Base-by-base conservation (phyloP, 2,888 invertebrate species). In the Cybosia mesomella region DNA sequence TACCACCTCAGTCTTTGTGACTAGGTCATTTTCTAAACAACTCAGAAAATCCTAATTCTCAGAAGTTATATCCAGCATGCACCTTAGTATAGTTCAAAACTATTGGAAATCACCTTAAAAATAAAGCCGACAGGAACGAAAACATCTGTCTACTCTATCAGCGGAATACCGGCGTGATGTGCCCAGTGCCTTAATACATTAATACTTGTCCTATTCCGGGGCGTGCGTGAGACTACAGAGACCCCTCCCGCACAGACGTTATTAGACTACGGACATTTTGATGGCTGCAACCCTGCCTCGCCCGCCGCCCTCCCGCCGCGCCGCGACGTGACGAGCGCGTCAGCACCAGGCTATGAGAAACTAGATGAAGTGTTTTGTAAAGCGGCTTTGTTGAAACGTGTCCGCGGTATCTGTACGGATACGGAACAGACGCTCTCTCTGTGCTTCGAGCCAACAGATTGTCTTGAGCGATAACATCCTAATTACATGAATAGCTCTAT, bases 171-270 rank as follows among this genome's bases (percentile, higher is more conserved):
- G 18, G 18, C 5, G 43, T 43, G 43, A 39, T 21, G 36, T 22
- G 36, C 39, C 36, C 59, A 36, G 5, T 0, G 7, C 0, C 43
- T 15, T 43, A 43, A 18, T 15, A 22, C 39, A 22, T 1, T 39
- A 13, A 34, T 21, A 34, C 36, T 58, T 8, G 21, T 36, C 1
- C 34, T 36, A n/a, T 36, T 13, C 34, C 13, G 18, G 21, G 21
- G 13, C 8, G 8, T 39, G n/a, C 7, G 9, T 9, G 24, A 28
- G 24, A 15, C 10, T 15, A 22, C 9, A 22, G 18, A 18, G 49
- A 8, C n/a, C 18, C 61, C 61, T 61, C 61, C 49, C 61, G 28
- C 60, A 2, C 3, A 32, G 28, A 61, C 32, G 43, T 28, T 49
- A 21, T 28, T 32, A n/a, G 43, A 24, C n/a, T n/a, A 28, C 60